These are phyloP conservation scores for Nycticorax nycticorax DNA, from an alignment of 2,113 vertebrate species.

Conservation along the genomic window DNA sequence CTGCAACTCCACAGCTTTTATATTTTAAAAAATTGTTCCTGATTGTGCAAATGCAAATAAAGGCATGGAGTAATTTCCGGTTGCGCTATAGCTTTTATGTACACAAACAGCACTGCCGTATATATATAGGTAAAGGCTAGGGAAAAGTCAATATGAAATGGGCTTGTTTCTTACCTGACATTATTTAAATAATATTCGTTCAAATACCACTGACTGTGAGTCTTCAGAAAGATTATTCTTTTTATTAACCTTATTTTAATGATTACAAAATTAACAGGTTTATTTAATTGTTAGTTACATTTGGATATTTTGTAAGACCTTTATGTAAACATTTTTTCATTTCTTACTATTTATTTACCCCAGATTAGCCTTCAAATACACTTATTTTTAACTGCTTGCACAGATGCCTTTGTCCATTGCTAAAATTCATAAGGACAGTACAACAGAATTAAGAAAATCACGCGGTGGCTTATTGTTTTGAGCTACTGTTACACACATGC, in stretches of 20 bases:
- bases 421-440: neutral
- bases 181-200: neutral
- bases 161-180: neutral
- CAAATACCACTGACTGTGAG: neutral
- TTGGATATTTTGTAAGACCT: neutral
- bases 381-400: neutral
- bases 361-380: neutral
- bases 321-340: neutral
- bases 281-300: neutral
- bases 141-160: neutral
- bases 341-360: neutral
- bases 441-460: neutral
- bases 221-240: neutral
- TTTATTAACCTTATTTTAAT: neutral
- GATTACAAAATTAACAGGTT: neutral
- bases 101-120: neutral
- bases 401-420: neutral
- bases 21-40: neutral
- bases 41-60: neutral
- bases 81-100: neutral
- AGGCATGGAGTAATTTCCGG: neutral
- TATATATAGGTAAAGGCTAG: neutral
- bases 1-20: neutral
- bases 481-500: neutral
- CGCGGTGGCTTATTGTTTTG: neutral